These are phyloP conservation scores for Falco peregrinus DNA, from an alignment of 2,797 vertebrate species.

Conservation along the genomic window DNA sequence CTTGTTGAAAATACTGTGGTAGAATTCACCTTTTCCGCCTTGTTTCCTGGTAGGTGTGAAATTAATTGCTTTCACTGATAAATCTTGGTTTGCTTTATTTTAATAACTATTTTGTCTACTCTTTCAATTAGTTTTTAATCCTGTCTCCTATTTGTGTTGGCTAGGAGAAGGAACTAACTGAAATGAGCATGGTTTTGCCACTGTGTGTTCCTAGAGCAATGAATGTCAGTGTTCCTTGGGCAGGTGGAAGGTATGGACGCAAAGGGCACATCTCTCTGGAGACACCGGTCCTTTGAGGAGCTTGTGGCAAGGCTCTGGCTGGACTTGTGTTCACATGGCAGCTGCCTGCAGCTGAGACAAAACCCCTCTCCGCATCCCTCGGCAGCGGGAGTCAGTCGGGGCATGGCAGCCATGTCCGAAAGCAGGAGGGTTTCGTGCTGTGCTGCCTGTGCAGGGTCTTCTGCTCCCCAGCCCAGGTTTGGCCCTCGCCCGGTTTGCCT, in stretches of 20 bases:
- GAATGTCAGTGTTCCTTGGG: neutral
- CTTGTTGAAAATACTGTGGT: neutral
- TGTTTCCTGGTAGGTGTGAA: neutral
- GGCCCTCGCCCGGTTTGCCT: fast-evolving
- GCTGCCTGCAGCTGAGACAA: neutral
- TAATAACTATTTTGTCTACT: neutral
- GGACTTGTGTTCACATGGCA: fast-evolving
- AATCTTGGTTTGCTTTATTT: neutral
- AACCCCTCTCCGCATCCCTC: neutral
- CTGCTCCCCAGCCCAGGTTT: neutral
- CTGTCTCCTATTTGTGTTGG: neutral
- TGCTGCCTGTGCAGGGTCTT: neutral
- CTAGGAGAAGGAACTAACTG: neutral
- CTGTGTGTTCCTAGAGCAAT: neutral
- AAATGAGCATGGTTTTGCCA: neutral
- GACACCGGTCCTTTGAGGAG: neutral
- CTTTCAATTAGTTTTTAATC: neutral
- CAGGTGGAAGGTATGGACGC: neutral
- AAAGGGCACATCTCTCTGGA: neutral
- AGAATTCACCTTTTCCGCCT: neutral
- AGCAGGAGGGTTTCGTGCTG: fast-evolving
- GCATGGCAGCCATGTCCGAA: neutral
- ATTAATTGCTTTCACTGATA: neutral
- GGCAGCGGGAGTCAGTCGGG: neutral
- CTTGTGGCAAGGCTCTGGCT: neutral